Percentiles rank a stretch among this genome's conserved stretches.
Conservation (phyloP, 2,888 invertebrate species). For the Scaptomyza flava region DNA sequence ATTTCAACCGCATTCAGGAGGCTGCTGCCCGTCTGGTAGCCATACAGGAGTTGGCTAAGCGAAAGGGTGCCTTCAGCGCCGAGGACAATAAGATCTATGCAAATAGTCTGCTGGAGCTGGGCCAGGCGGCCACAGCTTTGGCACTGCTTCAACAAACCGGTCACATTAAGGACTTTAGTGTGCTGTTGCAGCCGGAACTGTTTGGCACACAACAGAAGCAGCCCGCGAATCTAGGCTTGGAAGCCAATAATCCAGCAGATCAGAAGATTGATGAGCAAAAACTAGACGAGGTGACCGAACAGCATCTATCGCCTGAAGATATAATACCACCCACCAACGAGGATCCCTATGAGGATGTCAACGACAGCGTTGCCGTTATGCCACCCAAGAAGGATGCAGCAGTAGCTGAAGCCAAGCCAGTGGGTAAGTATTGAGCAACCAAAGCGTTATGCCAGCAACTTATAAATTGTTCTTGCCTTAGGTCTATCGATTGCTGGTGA, state of each 20-base stretch:
- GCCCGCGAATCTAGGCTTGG: constrained; percentile 61
- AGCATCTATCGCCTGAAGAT: constrained; percentile 72
- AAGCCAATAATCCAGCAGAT: constrained; percentile 62
- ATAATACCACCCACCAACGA: constrained; percentile 80
- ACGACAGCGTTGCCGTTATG: constrained; percentile 85
- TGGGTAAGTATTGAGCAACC: constrained; percentile 85
- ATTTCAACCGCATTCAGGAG: constrained; percentile 86
- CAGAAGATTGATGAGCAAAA: constrained; percentile 71
- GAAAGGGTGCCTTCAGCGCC: constrained; percentile 86
- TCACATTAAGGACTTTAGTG: constrained; percentile 86
- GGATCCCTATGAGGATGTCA: constrained; percentile 83
- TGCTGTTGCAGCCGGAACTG: constrained; percentile 82
- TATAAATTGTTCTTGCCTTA: constrained; percentile 66
- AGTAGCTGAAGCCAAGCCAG: constrained; percentile 91
- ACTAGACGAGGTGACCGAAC: constrained; percentile 75
- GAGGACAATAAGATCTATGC: constrained; percentile 87
- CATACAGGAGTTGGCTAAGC: constrained; percentile 87
- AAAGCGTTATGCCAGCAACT: background rate
- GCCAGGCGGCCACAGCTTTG: constrained; percentile 86
- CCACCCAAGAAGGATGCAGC: constrained; percentile 87
- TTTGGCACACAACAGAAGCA: constrained; percentile 71
- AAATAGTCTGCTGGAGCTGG: constrained; percentile 86
- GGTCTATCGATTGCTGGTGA: constrained; percentile 88
- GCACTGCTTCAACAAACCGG: constrained; percentile 86
- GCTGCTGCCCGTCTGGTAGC: constrained; percentile 87